Conservation (phyloP, 2,888 invertebrate species). For the Drosophila formosana region DNA sequence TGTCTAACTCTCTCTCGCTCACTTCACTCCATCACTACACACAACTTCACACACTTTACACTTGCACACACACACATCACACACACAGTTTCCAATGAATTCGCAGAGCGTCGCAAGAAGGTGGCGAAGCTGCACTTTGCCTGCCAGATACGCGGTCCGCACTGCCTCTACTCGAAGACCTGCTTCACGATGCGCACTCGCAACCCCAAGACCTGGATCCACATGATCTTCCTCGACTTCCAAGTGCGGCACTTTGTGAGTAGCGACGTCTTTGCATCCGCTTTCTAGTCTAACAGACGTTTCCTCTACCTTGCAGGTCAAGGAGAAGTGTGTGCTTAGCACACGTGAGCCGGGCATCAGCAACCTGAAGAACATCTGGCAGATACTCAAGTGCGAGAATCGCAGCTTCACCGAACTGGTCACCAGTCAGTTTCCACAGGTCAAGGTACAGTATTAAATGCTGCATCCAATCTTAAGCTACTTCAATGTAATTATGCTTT, state of each 20-base stretch:
- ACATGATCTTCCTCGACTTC: slow-evolving; percentile 97
- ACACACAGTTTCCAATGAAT: slow-evolving; percentile 83
- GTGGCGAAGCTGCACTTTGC: slow-evolving; percentile 95
- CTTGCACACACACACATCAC: slow-evolving; percentile 43
- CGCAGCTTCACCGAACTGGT: slow-evolving; percentile 95
- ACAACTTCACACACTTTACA: slow-evolving; percentile 11
- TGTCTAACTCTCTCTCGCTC: slow-evolving; percentile 20
- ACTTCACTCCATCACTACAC: slow-evolving; percentile 9
- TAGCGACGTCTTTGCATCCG: neutral
- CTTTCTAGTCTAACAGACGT: neutral
- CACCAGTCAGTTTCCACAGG: slow-evolving; percentile 96
- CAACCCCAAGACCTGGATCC: slow-evolving; percentile 96
- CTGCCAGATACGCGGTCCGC: slow-evolving; percentile 92
- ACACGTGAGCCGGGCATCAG: slow-evolving; percentile 93
- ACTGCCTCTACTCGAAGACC: slow-evolving; percentile 94
- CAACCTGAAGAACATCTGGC: slow-evolving; percentile 96
- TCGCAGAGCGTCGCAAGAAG: slow-evolving; percentile 92
- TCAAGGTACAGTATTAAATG: slow-evolving; percentile 87
- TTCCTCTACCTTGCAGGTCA: slow-evolving; percentile 86
- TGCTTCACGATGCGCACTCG: slow-evolving; percentile 92
- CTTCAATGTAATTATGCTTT: slow-evolving; percentile 20
- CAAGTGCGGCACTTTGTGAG: slow-evolving; percentile 87
- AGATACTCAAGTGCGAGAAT: slow-evolving; percentile 95
- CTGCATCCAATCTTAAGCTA: no score
- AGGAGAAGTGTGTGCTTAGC: slow-evolving; percentile 91